Evolutionary conservation across 2,797 vertebrate genomes (phyloP), one percentile per base, ranked within the genome.

Genomic region (Gallinago nigripennis): DNA sequence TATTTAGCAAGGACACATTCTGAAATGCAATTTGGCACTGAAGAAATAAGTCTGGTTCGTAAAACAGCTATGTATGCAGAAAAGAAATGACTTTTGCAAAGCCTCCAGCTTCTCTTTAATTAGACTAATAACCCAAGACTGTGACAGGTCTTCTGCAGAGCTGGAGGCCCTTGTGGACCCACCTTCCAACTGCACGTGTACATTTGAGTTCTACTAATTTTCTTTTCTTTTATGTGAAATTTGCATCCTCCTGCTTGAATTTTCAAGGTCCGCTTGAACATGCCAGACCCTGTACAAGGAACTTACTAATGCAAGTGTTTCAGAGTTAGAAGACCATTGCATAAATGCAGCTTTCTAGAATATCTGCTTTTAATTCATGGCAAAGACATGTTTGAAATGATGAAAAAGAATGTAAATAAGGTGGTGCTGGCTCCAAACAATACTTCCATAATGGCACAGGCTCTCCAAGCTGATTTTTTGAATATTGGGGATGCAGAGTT

Each of bases 11-110:
- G 31, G 19, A 94, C 78, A 86, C 81, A 86, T 93, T 96, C 92
- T 94, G 92, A 93, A 94, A 95, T 93, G 53, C 37, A 85, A 88
- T 95, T 94, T 91, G 78, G 83, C 63, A 2, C 56, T 77, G 83
- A 91, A 64, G 60, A 94, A 90, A 35, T 80, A 91, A 75, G 77
- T 86, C 91, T 96, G 83, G 70, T 95, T 94, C 68, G 58, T 60
- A 78, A 88, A 94, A 80, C 46, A 78, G 50, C 45, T 82, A 81
- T 51, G 19, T 35, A 63, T 72, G 43, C 60, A 86, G 70, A 76
- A 90, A 93, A 95, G 48, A 90, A 96, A 97, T 94, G 1, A 84
- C 71, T 97, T 92, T 86, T 94, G 56, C 95, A 95, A 95, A 89
- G 61, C 69, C 70, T 96, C 56, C 3, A 12, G 25, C 41, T 93